These are phyloP conservation scores for Brachyptera putata DNA, from an alignment of 2,888 invertebrate species.

Conservation along the genomic window DNA sequence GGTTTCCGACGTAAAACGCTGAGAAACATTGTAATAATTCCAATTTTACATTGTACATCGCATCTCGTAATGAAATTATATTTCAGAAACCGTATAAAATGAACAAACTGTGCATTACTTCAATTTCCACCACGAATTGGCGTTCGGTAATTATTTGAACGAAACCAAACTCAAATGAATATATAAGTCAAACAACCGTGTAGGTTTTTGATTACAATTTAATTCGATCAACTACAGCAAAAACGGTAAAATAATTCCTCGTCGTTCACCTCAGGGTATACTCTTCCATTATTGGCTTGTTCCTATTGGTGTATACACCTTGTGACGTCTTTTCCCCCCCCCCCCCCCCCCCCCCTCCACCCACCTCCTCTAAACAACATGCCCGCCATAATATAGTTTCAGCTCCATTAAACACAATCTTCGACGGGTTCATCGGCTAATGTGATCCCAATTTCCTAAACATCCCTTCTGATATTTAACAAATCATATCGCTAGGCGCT, in stretches of 20 bases:
- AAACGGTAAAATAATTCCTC: slow-evolving; percentile 15
- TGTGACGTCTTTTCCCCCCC: not conserved
- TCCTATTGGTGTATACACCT: slow-evolving; percentile 6
- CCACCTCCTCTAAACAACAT: not conserved
- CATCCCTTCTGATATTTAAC: slow-evolving; percentile 20
- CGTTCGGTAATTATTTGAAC: too few species aligned
- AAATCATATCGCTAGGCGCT: too few species aligned
- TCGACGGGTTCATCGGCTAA: slow-evolving; percentile 10
- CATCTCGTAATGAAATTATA: too few species aligned
- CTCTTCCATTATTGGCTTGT: not conserved
- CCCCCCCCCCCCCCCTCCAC: not conserved
- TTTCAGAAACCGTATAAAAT: too few species aligned
- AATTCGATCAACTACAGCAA: slow-evolving; percentile 2
- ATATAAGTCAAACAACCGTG: slow-evolving; percentile 7
- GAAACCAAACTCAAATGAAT: too few species aligned
- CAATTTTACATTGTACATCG: too few species aligned
- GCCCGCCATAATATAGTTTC: slow-evolving; percentile 24
- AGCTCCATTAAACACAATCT: slow-evolving; percentile 27
- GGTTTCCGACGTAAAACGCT: too few species aligned
- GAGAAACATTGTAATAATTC: too few species aligned
- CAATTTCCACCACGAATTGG: too few species aligned
- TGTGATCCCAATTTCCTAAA: slow-evolving; percentile 14
- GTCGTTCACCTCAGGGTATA: not conserved
- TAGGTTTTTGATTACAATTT: slow-evolving; percentile 16
- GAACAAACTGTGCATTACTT: too few species aligned